Percentiles rank a stretch among this genome's conserved stretches.
Conservation (phyloP, 2,797 vertebrate genomes). For the Pagetopsis macropterus region DNA sequence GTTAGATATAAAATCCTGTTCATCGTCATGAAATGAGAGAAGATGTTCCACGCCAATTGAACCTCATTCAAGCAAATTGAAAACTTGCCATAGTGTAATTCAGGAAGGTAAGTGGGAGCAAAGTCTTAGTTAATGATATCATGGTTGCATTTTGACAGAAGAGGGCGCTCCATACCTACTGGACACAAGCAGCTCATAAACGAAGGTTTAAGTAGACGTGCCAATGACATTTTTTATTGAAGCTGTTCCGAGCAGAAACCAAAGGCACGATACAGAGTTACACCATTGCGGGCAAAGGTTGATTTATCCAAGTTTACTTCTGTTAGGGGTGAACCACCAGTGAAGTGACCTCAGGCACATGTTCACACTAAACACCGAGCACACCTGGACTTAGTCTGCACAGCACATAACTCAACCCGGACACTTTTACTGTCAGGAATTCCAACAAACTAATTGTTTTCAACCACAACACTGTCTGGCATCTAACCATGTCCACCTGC, state of each 20-base stretch:
- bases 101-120: neutral
- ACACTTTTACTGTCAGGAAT: conserved; percentile 77
- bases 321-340: conserved; percentile 5
- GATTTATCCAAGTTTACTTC: conserved; percentile 35
- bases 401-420: conserved; percentile 64
- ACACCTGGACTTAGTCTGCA: conserved; percentile 66
- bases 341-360: conserved; percentile 41
- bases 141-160: conserved; percentile 53
- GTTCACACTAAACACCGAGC: conserved; percentile 32
- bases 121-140: neutral
- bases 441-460: conserved; percentile 57
- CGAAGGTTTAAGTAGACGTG: conserved; percentile 2
- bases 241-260: conserved; percentile 21
- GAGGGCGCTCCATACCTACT: conserved; percentile 68
- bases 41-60: neutral
- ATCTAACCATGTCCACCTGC: conserved; percentile 39
- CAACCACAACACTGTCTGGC: conserved; percentile 42
- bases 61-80: conserved; percentile 12
- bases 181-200: conserved; percentile 6
- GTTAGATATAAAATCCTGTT: conserved; percentile 26
- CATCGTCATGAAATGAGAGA: conserved; percentile 4
- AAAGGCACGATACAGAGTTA: conserved; percentile 6
- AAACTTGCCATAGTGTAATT: conserved; percentile 18
- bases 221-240: conserved; percentile 20
- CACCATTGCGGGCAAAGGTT: conserved; percentile 24